Evolutionary conservation across 1,140 invertebrate genomes (phyloP).

Genomic region (Diabrotica virgifera): DNA sequence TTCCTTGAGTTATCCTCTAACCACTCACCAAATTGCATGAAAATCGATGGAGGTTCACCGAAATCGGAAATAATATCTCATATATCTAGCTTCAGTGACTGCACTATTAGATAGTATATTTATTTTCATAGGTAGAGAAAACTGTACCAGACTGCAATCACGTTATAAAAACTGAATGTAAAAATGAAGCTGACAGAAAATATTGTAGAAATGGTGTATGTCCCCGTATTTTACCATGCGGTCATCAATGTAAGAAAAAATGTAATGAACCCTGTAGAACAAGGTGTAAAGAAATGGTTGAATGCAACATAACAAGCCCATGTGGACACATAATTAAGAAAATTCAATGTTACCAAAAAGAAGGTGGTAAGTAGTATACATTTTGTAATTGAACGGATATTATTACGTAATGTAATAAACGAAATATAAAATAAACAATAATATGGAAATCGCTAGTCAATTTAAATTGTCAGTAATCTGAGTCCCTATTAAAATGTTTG

Average conservation of each 20-base stretch:
- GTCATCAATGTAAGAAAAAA: slow-evolving; percentile 47
- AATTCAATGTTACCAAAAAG: slow-evolving; percentile 46
- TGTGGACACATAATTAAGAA: slow-evolving; percentile 50
- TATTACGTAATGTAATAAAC: no score
- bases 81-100: no score
- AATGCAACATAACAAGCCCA: slow-evolving; percentile 32
- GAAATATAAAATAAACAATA: no score
- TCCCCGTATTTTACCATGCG: slow-evolving; percentile 47
- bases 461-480: no score
- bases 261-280: slow-evolving; percentile 48
- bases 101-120: no score
- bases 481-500: no score
- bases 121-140: slow-evolving; percentile 50
- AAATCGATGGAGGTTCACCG: no score
- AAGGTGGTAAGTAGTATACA: slow-evolving; percentile 12
- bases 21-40: no score
- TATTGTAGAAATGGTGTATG: slow-evolving; percentile 46
- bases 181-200: slow-evolving; percentile 28
- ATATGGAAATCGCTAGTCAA: no score
- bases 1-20: no score
- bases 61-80: no score
- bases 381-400: background rate
- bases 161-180: slow-evolving; percentile 44
- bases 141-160: slow-evolving; percentile 49
- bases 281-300: slow-evolving; percentile 40